These are phyloP conservation scores for Peromyscus melanophrys DNA, from an alignment of 2,797 vertebrate genomes.

Conservation along the genomic window DNA sequence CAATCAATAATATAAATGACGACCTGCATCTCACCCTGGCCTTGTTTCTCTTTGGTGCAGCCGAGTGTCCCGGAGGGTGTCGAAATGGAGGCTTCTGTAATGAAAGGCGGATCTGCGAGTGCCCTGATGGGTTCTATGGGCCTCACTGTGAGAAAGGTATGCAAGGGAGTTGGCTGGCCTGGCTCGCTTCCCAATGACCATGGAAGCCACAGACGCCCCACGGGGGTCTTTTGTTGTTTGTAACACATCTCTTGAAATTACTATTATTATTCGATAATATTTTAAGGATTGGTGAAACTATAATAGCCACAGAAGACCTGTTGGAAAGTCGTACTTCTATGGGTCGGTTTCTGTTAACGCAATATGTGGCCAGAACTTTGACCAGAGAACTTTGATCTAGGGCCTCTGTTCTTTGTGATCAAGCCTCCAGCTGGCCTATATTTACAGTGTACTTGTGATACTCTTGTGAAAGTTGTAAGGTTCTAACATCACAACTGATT, in stretches of 20 bases:
- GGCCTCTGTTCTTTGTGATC: background rate
- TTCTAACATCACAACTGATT: background rate
- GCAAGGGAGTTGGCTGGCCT: accelerated
- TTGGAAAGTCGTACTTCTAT: slow-evolving; percentile 9
- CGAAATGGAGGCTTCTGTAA: slow-evolving; percentile 94
- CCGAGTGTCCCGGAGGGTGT: slow-evolving; percentile 95
- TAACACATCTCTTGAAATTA: slow-evolving; percentile 17
- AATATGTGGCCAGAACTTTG: background rate
- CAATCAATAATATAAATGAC: background rate
- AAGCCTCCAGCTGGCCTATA: background rate
- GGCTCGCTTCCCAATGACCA: background rate
- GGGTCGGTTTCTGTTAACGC: slow-evolving; percentile 32
- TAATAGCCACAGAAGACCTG: slow-evolving; percentile 52
- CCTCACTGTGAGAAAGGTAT: slow-evolving; percentile 96
- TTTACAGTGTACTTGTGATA: background rate
- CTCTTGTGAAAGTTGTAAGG: background rate
- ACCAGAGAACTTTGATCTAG: background rate
- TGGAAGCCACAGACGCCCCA: background rate
- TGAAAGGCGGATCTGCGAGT: slow-evolving; percentile 93
- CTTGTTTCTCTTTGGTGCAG: slow-evolving; percentile 89
- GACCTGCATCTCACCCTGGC: background rate
- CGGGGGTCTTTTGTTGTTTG: background rate
- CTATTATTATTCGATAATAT: slow-evolving; percentile 47
- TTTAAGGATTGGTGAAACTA: slow-evolving; percentile 43
- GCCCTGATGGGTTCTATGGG: slow-evolving; percentile 94